Evolutionary conservation across 2,888 invertebrate species (phyloP).

Genomic region (Strigamia crassipes): DNA sequence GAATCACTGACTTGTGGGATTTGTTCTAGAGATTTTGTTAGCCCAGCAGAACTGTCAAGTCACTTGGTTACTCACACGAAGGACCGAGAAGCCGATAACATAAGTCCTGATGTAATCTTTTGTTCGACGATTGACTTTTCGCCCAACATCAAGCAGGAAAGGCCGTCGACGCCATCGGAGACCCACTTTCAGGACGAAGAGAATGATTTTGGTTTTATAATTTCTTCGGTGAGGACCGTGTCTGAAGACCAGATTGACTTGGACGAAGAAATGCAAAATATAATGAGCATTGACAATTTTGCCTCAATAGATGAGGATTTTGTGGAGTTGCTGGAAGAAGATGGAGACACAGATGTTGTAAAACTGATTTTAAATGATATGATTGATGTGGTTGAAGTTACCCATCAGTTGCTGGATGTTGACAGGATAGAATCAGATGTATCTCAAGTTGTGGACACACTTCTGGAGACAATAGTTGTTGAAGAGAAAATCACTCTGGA

Average conservation of each 20-base stretch:
- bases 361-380: background rate
- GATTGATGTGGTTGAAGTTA: background rate
- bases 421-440: background rate
- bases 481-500: background rate
- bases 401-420: background rate
- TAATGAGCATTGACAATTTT: too few relatives aligned
- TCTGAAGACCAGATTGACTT: background rate
- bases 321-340: background rate
- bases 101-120: conserved; percentile 18
- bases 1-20: conserved; percentile 28
- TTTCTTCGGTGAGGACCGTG: background rate
- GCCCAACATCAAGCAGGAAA: background rate
- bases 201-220: background rate
- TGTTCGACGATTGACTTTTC: background rate
- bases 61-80: conserved; percentile 5
- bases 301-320: background rate
- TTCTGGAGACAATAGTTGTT: background rate
- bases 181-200: background rate
- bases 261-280: background rate
- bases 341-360: background rate
- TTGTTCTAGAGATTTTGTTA: background rate
- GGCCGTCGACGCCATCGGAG: background rate
- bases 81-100: background rate
- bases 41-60: background rate
- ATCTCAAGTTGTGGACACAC: background rate